These are phyloP conservation scores for Clarias platycephalus DNA, from an alignment of 2,797 vertebrate species.

Conservation along the genomic window DNA sequence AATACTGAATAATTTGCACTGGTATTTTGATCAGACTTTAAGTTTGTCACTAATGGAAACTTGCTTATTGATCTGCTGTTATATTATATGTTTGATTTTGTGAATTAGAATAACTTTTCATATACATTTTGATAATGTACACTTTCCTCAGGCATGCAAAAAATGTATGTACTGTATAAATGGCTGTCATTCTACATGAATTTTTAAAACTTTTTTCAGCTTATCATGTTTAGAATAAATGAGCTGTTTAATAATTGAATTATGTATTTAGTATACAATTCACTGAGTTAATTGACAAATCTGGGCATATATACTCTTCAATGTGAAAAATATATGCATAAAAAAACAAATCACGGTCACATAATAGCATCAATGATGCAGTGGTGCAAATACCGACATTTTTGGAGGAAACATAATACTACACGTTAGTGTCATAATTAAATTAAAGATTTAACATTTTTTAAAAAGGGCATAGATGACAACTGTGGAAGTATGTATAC, in stretches of 20 bases:
- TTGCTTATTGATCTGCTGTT: neutral
- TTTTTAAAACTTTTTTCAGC: neutral
- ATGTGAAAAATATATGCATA: too few relatives aligned
- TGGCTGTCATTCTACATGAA: neutral
- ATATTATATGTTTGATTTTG: neutral
- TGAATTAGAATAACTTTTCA: neutral
- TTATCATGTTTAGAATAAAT: neutral
- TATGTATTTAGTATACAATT: neutral
- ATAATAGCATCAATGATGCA: too few relatives aligned
- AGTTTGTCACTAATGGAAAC: neutral
- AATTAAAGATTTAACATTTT: too few relatives aligned
- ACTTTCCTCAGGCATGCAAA: neutral
- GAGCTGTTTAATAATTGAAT: neutral
- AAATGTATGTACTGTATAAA: neutral
- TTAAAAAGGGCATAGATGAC: too few relatives aligned
- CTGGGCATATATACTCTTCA: neutral
- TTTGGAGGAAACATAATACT: too few relatives aligned
- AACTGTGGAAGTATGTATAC: too few relatives aligned
- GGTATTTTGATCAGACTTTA: neutral
- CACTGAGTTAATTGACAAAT: neutral
- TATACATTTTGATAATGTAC: neutral
- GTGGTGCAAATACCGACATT: too few relatives aligned
- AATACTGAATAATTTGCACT: neutral
- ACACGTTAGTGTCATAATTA: too few relatives aligned
- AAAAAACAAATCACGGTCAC: too few relatives aligned